Conservation (phyloP, 2,113 vertebrate genomes). For the Alouatta palliata region DNA sequence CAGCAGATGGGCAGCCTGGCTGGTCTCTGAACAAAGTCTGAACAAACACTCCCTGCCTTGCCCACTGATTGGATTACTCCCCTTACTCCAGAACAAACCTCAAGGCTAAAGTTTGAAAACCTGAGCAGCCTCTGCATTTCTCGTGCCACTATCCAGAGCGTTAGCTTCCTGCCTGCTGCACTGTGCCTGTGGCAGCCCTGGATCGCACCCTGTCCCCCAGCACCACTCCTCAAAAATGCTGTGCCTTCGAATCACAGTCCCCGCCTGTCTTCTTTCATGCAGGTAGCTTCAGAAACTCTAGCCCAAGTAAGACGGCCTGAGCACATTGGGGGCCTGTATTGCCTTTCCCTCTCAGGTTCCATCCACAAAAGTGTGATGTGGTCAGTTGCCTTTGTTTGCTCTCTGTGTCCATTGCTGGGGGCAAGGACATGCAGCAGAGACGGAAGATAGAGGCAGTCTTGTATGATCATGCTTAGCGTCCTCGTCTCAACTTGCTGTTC, state of each 20-base stretch:
- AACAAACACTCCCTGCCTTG: not conserved
- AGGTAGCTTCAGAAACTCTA: too few species aligned
- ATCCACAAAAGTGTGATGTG: not conserved
- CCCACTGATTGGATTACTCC: not conserved
- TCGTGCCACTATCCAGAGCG: too few species aligned
- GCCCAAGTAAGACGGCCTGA: not conserved
- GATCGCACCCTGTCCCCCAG: not conserved
- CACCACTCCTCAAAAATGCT: not conserved
- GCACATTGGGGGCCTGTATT: not conserved
- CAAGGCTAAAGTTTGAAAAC: not conserved
- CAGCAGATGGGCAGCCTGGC: not conserved
- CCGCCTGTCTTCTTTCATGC: not conserved
- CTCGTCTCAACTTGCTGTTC: not conserved
- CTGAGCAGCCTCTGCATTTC: not conserved
- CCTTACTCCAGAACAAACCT: not conserved
- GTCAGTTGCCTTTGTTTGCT: not conserved
- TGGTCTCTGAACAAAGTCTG: not conserved
- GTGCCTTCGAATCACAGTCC: too few species aligned
- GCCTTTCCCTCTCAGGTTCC: not conserved
- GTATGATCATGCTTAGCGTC: not conserved
- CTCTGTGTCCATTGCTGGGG: not conserved
- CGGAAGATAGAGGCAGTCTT: not conserved
- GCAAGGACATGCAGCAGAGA: accelerated
- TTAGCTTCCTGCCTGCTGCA: not conserved
- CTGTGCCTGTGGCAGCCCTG: not conserved